These are phyloP conservation scores for Neomonachus schauinslandi DNA, from an alignment of 2,113 vertebrate genomes.

Conservation along the genomic window DNA sequence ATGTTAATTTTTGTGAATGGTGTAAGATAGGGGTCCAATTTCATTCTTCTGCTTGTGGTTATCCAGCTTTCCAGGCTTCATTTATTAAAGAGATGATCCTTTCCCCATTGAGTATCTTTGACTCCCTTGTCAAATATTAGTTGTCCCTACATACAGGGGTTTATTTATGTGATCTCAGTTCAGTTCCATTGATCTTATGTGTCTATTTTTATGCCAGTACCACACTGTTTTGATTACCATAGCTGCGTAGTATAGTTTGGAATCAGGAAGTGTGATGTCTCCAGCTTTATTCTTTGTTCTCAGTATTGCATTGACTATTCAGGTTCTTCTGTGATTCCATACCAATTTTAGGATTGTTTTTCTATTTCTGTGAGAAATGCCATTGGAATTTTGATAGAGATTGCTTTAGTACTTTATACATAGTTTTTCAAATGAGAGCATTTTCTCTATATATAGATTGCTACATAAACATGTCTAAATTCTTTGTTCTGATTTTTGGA, in stretches of 20 bases:
- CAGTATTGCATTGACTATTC: neutral
- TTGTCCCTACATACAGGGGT: neutral
- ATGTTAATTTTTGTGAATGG: neutral
- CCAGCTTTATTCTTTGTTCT: neutral
- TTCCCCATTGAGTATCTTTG: neutral
- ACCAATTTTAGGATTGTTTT: neutral
- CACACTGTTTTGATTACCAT: neutral
- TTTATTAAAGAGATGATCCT: neutral
- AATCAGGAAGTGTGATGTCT: neutral
- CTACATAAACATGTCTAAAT: neutral
- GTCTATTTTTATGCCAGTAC: neutral
- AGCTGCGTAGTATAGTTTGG: neutral
- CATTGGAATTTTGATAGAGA: neutral
- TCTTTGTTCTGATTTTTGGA: neutral
- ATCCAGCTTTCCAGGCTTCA: neutral
- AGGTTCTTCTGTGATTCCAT: neutral
- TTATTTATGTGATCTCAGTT: neutral
- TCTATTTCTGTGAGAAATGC: neutral
- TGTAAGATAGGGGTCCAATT: neutral
- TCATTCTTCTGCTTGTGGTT: neutral
- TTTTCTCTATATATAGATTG: neutral
- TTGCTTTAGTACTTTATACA: neutral
- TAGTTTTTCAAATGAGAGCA: neutral
- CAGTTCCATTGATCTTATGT: neutral
- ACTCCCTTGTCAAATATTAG: neutral